These are phyloP conservation scores for Apeltes quadracus DNA, from an alignment of 2,113 vertebrate species.

Conservation along the genomic window DNA sequence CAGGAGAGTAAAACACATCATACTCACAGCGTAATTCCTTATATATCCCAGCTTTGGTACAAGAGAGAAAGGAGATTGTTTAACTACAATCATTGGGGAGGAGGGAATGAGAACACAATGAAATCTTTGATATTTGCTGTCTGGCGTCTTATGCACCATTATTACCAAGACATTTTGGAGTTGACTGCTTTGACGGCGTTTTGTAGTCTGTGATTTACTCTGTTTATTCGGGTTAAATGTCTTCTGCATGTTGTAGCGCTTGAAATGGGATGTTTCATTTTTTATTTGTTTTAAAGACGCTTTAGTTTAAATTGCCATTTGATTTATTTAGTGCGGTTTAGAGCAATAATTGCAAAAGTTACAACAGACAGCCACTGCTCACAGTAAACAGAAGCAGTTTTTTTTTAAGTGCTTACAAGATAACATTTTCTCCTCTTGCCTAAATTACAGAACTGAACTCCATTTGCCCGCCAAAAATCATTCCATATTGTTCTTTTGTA, in stretches of 20 bases:
- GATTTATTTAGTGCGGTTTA: constrained; percentile 5
- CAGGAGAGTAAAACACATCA: constrained; percentile 75
- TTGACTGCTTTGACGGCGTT: constrained; percentile 11
- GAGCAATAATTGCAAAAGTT: not conserved
- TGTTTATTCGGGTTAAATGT: constrained; percentile 10
- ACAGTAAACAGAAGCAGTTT: not conserved
- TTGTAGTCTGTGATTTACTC: constrained; percentile 16
- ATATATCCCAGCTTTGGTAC: constrained; percentile 83
- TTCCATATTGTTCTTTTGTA: not conserved
- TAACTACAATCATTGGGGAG: constrained; percentile 63
- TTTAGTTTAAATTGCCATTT: constrained; percentile 19
- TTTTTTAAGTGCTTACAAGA: constrained; percentile 7
- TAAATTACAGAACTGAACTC: not conserved
- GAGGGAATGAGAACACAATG: constrained; percentile 50
- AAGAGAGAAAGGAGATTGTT: constrained; percentile 80
- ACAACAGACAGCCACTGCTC: constrained; percentile 3
- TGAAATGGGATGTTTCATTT: constrained; percentile 23
- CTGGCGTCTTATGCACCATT: constrained; percentile 26
- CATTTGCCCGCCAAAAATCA: not conserved
- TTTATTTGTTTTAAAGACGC: constrained; percentile 15
- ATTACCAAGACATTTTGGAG: constrained; percentile 11
- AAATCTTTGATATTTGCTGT: constrained; percentile 53
- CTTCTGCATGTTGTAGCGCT: constrained; percentile 19
- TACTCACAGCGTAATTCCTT: constrained; percentile 84
- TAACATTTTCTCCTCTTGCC: not conserved